Conservation (phyloP, 2,888 invertebrate genomes). For the Yponomeuta evonymella region DNA sequence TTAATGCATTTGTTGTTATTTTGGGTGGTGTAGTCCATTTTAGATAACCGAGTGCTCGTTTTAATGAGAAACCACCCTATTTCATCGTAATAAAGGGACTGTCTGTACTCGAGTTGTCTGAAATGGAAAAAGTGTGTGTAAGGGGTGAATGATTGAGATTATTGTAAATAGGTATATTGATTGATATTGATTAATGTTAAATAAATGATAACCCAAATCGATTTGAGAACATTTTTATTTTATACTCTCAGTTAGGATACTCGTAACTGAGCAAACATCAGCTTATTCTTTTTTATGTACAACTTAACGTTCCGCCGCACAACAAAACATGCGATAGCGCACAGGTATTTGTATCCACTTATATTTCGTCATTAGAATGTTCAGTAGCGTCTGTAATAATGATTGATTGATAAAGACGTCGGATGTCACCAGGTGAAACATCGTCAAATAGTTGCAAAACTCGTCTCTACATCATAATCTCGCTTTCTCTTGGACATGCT, state of each 20-base stretch:
- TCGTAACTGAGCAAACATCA: not conserved
- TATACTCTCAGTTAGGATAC: constrained; percentile 7
- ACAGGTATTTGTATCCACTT: no score
- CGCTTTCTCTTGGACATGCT: no score
- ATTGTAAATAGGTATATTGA: constrained; percentile 53
- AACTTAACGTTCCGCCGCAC: no score
- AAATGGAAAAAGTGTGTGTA: not conserved
- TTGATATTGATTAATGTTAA: constrained; percentile 63
- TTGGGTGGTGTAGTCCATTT: constrained; percentile 23
- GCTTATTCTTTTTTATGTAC: not conserved
- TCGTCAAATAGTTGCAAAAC: no score
- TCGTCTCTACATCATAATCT: no score
- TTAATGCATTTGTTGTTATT: constrained; percentile 57
- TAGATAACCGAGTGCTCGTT: not conserved
- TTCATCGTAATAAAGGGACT: not conserved
- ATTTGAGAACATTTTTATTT: constrained; percentile 33
- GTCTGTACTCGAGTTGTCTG: not conserved
- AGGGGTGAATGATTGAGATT: constrained; percentile 39
- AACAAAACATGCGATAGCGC: no score
- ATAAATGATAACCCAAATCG: constrained; percentile 50
- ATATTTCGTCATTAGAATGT: no score
- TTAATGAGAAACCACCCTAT: not conserved
- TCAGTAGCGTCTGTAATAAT: no score
- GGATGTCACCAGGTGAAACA: no score
- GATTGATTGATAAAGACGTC: no score